Evolutionary conservation across 2,888 invertebrate genomes (phyloP), one percentile per base, ranked within the genome.

Genomic region (Euplexia lucipara): DNA sequence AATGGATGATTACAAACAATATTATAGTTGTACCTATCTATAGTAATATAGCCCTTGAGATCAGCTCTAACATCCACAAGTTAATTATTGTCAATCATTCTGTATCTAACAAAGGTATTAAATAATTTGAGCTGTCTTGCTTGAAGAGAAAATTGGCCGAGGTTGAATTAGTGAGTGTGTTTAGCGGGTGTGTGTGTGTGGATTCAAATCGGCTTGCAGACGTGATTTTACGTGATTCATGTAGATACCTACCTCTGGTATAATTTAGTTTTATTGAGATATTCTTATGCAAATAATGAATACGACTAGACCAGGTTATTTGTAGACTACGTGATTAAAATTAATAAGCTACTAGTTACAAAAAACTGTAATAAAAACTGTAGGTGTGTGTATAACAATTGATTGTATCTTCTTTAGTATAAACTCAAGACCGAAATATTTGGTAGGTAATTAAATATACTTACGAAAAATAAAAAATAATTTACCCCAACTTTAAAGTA

Each of bases 1-100:
- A 86, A 83, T 78, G 69, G 35, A 75, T 87, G 86, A 90, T 90
- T 86, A 88, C 74, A 84, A n/a, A n/a, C n/a, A n/a, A n/a, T 75
- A 83, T 88, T 86, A 86, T 85, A 83, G 81, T 81, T 82, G 59
- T 62, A n/a, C n/a, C n/a, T n/a, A n/a, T n/a, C n/a, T n/a, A n/a
- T n/a, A 48, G 20, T 14, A 57, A 35, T 41, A 42, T 45, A 70
- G 73, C 76, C 64, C 60, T 71, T 68, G 67, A 22, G n/a, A 60
- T 8, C 47, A 34, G 20, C 12, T 57, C 39, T 66, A 47, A 64
- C 48, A 57, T 47, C 22, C 26, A 32, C 49, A 37, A 48, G 54
- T 42, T 54, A 70, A 58, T 58, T 54, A 74, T 47, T 20, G 42
- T 53, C 26, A 53, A 41, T 41, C 53, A 22, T 16, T 48, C 5